Base-by-base conservation (phyloP, 2,888 invertebrate genomes). In the Dryadula phaetusa region DNA sequence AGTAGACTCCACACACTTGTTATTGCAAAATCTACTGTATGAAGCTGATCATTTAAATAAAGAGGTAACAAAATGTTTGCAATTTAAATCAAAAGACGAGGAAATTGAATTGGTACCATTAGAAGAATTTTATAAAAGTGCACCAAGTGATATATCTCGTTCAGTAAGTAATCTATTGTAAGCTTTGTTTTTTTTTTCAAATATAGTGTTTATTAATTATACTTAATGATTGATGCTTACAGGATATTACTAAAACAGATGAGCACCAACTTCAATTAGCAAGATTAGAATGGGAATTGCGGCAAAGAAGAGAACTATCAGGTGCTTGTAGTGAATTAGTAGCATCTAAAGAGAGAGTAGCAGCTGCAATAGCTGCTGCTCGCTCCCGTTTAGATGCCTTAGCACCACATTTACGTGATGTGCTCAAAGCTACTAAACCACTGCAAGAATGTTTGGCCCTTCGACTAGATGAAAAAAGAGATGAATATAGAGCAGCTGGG, bases 71-170 rank as follows among this genome's bases (percentile, higher is more conserved):
- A 98, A 98, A 80, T 99, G 99, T 81, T 94, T 98, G 69, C 97
- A 98, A 81, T 99, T 98, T 83, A 98, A 98, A 82, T 98, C 98
- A 10, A 97, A 97, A 84, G 98, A 99, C 94, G 98, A 98, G 88
- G 96, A 96, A 80, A 98, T 99, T 77, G 96, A 98, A 79, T 92
- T 99, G 60, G 96, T 99, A 1, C 88, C 97, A 0, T 93, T 96
- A 61, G 95, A 96, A 66, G 96, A 98, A 78, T 99, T 99, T 85
- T 96, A 96, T 79, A 93, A 93, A 76, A 94, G 96, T 83, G 98
- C 98, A 20, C 97, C 97, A 8, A 86, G 93, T 74, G 93, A 93
- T 54, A 94, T 97, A 66, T 93, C 95, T 14, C 93, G 95, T 72
- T 94, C 94, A 16, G 96, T 96, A 88, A 90, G 94, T 88, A 16